Evolutionary conservation across 1,140 invertebrate genomes (phyloP), one percentile per base, ranked within the genome.

Genomic region (Ceratosolen solmsi): DNA sequence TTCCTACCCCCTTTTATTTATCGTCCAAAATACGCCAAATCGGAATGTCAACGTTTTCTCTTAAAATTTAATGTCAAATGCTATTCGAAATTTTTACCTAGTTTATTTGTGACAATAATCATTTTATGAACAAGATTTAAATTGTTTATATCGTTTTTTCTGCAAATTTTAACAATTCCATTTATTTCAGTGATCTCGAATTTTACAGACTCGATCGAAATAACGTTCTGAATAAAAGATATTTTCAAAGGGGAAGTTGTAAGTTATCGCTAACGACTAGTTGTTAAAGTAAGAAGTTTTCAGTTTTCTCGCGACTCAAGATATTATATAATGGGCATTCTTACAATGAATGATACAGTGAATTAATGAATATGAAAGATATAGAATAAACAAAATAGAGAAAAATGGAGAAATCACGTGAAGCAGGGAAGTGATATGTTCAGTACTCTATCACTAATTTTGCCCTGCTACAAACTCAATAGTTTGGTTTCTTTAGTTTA

Each of bases 341-440:
- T 27, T 58, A 82, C 17, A 77, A 70, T 41, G 36, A 33, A 73
- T 78, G 74, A 72, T 51, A 72, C 36, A 20, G 73, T 78, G 65
- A 72, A 30, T 78, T 60, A 63, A 82, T 82, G 30, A 54, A 58
- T 27, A 82, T 58, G 75, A 82, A 38, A 65, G 41, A 71, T 36
- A 73, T 38, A 51, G 38, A 63, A 82, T 54, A 60, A 17, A 38
- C 20, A 60, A n/a, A 77, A 60, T 49, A 46, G 22, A 5, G 41
- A 38, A 38, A 49, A 78, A 78, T 41, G 65, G 49, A 70, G 63
- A 77, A 71, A 51, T 76, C 49, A 51, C 38, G 11, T 60, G 68
- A 72, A 82, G 30, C 76, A 79, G 46, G 76, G 33, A 79, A 74
- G 76, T 83, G 82, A 83, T 83, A 83, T 79, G 82, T 83, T 83